These are phyloP conservation scores for Amblyjoppa fuscipennis DNA, from an alignment of 2,888 invertebrate species.

Conservation along the genomic window DNA sequence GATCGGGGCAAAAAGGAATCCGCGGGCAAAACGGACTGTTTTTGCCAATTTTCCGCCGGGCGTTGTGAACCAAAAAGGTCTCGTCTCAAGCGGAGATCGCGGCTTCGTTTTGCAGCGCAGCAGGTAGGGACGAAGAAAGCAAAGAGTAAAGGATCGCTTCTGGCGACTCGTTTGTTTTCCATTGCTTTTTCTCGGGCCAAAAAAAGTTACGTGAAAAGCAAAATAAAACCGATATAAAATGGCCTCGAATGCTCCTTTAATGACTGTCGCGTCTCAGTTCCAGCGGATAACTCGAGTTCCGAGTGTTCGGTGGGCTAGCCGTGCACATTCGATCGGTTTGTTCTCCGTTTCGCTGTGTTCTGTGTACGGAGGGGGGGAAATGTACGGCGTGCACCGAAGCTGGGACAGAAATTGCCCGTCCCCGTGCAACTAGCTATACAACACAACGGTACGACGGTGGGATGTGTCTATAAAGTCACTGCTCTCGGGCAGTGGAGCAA, in stretches of 20 bases:
- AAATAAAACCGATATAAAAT: slow-evolving; percentile 23
- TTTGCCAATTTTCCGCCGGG: not conserved
- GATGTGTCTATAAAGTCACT: slow-evolving; percentile 52
- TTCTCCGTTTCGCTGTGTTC: slow-evolving; percentile 33
- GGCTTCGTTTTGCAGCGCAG: not conserved
- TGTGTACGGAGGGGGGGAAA: not conserved
- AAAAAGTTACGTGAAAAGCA: not conserved
- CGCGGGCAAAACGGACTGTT: not conserved
- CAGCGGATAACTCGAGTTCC: not conserved
- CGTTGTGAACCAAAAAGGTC: not conserved
- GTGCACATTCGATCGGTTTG: slow-evolving; percentile 9
- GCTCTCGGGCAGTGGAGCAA: slow-evolving; percentile 60
- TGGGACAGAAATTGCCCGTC: slow-evolving; percentile 34
- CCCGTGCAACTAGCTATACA: slow-evolving; percentile 7
- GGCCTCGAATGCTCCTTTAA: slow-evolving; percentile 7
- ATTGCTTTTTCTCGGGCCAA: slow-evolving; percentile 1
- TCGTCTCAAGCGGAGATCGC: not conserved
- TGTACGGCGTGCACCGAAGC: slow-evolving; percentile 19
- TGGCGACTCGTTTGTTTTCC: not conserved
- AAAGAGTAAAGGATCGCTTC: not conserved
- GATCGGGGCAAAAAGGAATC: not conserved
- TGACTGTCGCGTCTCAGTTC: slow-evolving; percentile 15
- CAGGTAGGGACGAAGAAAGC: not conserved
- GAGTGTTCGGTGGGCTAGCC: not conserved
- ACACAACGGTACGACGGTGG: slow-evolving; percentile 1